Evolutionary conservation across 2,797 vertebrate genomes (phyloP), one percentile per base, ranked within the genome.

Genomic region (Pipistrellus kuhlii): DNA sequence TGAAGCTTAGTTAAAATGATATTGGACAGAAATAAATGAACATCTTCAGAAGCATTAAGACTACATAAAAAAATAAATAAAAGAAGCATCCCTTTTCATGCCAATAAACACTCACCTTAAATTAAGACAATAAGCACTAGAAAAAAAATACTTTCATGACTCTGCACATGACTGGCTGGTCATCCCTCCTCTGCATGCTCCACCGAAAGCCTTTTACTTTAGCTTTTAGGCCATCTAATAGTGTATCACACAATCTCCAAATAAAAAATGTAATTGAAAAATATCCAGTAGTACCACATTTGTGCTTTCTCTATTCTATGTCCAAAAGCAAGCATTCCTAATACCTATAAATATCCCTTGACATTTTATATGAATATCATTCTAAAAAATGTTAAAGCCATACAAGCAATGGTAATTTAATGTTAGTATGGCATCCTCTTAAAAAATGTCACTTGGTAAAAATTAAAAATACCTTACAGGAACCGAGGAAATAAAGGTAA

Each of bases 311-410:
- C 69, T 71, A 82, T 25, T 72, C 66, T 53, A 83, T 5, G 83
- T 64, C n/a, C 41, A 78, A 95, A 68, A 85, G 66, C n/a, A 86
- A 72, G 76, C 68, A 85, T 66, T 81, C 13, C 77, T 87, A 92
- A 88, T 53, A 81, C n/a, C 46, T 94, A 64, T 38, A 94, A 90
- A 78, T 92, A 93, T 48, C 18, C 44, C 41, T 38, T 94, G 69
- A 91, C 53, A 94, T 94, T 93, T 96, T 88, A 93, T 57, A 55
- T 35, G 91, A 93, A 85, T 91, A 93, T 83, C 27, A 66, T 80
- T 93, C 53, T 72, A 51, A 97, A 93, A 96, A 88, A 57, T 48
- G 30, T 81, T 89, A 12, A 91, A 89, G 57, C 59, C 48, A 93
- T 46, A 72, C 25, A 93, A 78, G 41, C 88, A 91, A 96, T 68